Percentiles rank a stretch among this genome's conserved stretches.
Conservation (phyloP, 2,888 invertebrate genomes). For the Tenodera sinensis region DNA sequence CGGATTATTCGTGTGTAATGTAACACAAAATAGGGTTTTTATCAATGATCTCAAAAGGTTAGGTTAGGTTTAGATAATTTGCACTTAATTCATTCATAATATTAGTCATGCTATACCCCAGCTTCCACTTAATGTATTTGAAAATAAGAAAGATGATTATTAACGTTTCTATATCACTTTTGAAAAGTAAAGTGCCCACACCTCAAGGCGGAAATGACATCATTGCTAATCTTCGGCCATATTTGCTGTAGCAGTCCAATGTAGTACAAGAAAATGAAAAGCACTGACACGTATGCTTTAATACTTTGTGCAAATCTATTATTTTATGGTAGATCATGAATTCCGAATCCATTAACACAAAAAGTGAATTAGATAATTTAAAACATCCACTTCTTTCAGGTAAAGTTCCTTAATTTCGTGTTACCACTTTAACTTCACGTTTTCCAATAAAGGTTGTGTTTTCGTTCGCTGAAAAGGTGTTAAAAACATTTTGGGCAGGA, state of each 20-base stretch:
- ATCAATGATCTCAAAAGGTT: too few relatives aligned
- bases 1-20: too few relatives aligned
- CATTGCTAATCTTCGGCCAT: background rate
- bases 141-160: background rate
- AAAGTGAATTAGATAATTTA: background rate
- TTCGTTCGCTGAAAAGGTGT: constrained; percentile 12
- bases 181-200: background rate
- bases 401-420: background rate
- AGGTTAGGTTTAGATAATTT: too few relatives aligned
- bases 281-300: background rate
- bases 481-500: background rate
- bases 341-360: background rate
- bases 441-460: constrained; percentile 5
- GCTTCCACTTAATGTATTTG: too few relatives aligned
- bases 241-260: background rate
- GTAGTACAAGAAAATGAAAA: background rate
- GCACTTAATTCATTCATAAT: too few relatives aligned
- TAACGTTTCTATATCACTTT: background rate
- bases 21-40: too few relatives aligned
- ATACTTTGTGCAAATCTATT: background rate
- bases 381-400: background rate
- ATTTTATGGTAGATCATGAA: background rate
- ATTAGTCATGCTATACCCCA: too few relatives aligned
- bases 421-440: background rate
- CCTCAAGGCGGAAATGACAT: background rate